Conservation (phyloP, 2,797 vertebrate species). For the Champsocephalus gunnari region DNA sequence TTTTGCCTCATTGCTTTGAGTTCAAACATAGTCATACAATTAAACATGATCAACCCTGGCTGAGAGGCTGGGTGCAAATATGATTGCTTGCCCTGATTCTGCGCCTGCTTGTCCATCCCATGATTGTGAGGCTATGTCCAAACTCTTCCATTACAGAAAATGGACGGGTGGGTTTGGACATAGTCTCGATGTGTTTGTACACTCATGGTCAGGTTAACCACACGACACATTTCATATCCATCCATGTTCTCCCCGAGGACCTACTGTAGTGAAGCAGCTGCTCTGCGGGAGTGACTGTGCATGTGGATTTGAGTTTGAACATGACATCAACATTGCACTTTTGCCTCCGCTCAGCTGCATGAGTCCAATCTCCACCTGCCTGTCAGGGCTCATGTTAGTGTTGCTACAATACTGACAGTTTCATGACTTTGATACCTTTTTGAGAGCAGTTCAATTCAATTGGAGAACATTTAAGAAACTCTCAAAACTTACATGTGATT, state of each 20-base stretch:
- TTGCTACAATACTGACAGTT: conserved; percentile 34
- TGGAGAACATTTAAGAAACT: neutral
- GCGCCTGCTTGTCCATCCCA: conserved; percentile 62
- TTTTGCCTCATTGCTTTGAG: conserved; percentile 59
- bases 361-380: conserved; percentile 45
- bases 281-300: conserved; percentile 49
- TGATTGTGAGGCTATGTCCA: conserved; percentile 50
- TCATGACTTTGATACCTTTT: conserved; percentile 45
- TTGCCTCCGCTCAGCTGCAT: conserved; percentile 65
- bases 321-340: conserved; percentile 58
- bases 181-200: conserved; percentile 35
- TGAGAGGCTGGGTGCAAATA: conserved; percentile 40
- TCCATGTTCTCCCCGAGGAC: conserved; percentile 29
- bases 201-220: conserved; percentile 20
- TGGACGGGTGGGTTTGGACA: conserved; percentile 39
- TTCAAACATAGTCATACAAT: conserved; percentile 45
- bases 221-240: conserved; percentile 48
- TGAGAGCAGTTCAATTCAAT: conserved; percentile 23
- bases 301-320: conserved; percentile 68
- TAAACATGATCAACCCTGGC: conserved; percentile 22
- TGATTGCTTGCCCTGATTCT: conserved; percentile 48
- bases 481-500: neutral
- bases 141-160: conserved; percentile 30
- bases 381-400: conserved; percentile 35
- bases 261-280: conserved; percentile 24